Conservation (phyloP, 2,113 vertebrate genomes). For the Ancistrus triradiatus region DNA sequence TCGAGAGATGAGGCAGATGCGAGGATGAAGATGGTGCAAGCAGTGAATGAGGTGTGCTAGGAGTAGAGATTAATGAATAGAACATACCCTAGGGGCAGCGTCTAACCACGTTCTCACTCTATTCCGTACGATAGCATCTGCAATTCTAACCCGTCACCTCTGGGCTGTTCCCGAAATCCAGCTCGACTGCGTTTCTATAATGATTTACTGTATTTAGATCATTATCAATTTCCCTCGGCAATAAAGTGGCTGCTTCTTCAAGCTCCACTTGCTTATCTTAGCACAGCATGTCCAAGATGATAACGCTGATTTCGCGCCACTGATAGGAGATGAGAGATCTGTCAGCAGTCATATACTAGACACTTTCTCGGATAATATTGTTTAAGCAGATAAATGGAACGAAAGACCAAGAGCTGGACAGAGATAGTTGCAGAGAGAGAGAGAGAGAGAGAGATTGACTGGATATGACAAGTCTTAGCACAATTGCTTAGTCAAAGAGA, state of each 20-base stretch:
- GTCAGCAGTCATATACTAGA: conserved; percentile 12
- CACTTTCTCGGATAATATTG: conserved; percentile 17
- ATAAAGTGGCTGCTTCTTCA: conserved; percentile 21
- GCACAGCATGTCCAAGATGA: conserved; percentile 25
- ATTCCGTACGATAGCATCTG: conserved; percentile 19
- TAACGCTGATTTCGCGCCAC: conserved; percentile 21
- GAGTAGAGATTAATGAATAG: conserved; percentile 24
- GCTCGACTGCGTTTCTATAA: conserved; percentile 2
- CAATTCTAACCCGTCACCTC: conserved; percentile 18
- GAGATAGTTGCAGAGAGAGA: neutral
- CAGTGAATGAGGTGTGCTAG: conserved; percentile 5
- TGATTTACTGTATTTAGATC: conserved; percentile 40
- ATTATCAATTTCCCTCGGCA: conserved; percentile 12
- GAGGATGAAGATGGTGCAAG: conserved; percentile 5
- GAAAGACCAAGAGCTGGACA: neutral
- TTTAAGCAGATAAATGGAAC: conserved; percentile 5
- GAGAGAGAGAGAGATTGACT: neutral
- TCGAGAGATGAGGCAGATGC: conserved; percentile 7
- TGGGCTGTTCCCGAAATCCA: neutral
- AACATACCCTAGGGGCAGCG: neutral
- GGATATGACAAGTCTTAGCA: neutral
- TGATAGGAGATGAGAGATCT: conserved; percentile 27
- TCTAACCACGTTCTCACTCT: neutral
- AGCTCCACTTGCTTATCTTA: conserved; percentile 27
- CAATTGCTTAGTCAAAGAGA: neutral